A percentile compares a stretch with the other conserved stretches of the same genome.
These are phyloP conservation scores for Perca flavescens DNA, from an alignment of 2,113 vertebrate genomes.

Conservation along the genomic window DNA sequence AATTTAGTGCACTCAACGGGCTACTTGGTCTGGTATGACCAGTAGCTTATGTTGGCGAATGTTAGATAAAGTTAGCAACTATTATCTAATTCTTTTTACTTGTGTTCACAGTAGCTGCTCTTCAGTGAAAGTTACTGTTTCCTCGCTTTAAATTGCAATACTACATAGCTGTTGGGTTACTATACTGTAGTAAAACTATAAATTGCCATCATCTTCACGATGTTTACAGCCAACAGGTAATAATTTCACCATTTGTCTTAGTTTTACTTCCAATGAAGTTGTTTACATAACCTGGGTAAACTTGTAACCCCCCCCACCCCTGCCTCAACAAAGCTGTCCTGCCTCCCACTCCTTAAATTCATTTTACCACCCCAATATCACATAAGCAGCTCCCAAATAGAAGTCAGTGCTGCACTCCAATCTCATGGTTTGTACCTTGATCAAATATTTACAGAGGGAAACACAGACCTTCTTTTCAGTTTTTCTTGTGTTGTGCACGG, in stretches of 20 bases:
- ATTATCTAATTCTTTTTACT: too few species aligned
- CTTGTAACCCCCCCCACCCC: neutral
- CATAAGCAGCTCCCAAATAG: slow-evolving; percentile 27
- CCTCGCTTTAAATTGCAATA: too few species aligned
- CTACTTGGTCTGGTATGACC: too few species aligned
- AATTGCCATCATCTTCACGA: neutral
- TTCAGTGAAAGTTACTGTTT: too few species aligned
- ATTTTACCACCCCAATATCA: slow-evolving; percentile 10
- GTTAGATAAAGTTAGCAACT: too few species aligned
- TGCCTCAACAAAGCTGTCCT: neutral
- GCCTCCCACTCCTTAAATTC: slow-evolving; percentile 46
- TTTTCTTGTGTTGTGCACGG: neutral
- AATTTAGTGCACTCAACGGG: neutral
- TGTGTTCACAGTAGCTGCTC: too few species aligned
- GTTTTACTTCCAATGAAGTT: neutral
- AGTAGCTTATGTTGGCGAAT: too few species aligned
- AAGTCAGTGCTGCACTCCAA: slow-evolving; percentile 42
- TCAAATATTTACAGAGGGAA: slow-evolving; percentile 70
- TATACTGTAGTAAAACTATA: too few species aligned
- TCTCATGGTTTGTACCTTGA: slow-evolving; percentile 65
- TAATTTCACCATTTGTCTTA: neutral
- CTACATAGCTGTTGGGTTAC: neutral
- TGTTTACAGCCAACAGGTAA: neutral
- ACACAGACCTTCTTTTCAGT: slow-evolving; percentile 34
- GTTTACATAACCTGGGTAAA: neutral